Evolutionary conservation across 2,113 vertebrate species (phyloP).

Genomic region (Phoenicopterus ruber): DNA sequence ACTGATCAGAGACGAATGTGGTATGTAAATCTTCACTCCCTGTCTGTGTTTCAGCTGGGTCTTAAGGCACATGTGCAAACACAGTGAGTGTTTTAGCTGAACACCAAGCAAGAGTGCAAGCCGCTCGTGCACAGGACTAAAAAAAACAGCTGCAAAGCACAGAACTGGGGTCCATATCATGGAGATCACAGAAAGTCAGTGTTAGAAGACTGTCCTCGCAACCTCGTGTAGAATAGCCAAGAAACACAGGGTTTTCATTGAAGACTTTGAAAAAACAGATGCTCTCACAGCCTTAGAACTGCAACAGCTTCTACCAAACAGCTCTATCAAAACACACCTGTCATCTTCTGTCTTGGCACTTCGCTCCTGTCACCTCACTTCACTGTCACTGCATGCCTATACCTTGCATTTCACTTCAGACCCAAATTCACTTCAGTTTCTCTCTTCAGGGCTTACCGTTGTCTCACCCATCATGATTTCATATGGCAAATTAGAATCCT

Average conservation of each 20-base stretch:
- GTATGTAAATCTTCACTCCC: background rate
- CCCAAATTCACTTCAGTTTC: background rate
- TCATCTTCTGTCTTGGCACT: conserved; percentile 12
- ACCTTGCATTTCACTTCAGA: conserved; percentile 4
- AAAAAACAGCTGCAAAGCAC: background rate
- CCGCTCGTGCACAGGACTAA: background rate
- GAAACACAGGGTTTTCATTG: background rate
- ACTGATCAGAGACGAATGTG: background rate
- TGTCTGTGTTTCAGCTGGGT: background rate
- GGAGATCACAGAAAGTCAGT: background rate
- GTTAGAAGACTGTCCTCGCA: background rate
- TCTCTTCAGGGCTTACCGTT: background rate
- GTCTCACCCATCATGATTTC: background rate
- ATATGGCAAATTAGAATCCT: background rate
- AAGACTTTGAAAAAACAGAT: background rate
- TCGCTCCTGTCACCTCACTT: background rate
- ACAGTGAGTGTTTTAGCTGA: background rate
- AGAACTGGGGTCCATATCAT: background rate
- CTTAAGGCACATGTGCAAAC: background rate
- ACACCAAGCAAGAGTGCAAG: background rate
- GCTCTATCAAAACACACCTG: conserved; percentile 2
- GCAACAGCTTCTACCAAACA: conserved; percentile 5
- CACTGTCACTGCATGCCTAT: background rate
- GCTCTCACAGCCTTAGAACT: background rate
- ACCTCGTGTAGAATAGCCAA: background rate